Conservation (phyloP, 2,113 vertebrate genomes). For the Lipophrys pholis region DNA sequence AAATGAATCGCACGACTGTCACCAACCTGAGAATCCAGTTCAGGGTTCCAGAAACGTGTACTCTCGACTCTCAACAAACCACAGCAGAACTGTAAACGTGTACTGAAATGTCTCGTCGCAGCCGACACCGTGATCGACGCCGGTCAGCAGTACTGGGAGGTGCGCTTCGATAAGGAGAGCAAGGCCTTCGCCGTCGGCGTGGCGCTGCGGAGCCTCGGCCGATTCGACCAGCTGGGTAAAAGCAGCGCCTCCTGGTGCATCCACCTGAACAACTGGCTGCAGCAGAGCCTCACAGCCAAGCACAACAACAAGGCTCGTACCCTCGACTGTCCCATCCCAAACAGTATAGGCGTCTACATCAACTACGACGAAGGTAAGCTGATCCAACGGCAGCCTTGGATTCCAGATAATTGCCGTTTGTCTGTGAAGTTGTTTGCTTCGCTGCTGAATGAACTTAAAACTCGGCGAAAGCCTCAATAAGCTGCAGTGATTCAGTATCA, state of each 20-base stretch:
- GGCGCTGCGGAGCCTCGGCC: slow-evolving; percentile 91
- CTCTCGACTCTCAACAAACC: no score
- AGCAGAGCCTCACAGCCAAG: slow-evolving; percentile 96
- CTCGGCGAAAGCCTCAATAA: no score
- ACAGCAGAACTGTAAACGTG: no score
- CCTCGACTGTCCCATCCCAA: slow-evolving; percentile 90
- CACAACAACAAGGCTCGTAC: slow-evolving; percentile 95
- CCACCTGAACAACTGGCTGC: slow-evolving; percentile 97
- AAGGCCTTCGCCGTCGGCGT: slow-evolving; percentile 92
- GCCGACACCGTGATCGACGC: slow-evolving; percentile 91
- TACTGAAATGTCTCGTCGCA: slow-evolving; percentile 11
- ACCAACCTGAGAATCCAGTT: no score
- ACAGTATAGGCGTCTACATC: slow-evolving; percentile 91
- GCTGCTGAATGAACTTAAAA: no score
- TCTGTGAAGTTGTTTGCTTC: no score
- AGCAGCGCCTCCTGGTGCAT: slow-evolving; percentile 93
- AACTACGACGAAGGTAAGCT: slow-evolving; percentile 92
- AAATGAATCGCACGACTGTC: no score
- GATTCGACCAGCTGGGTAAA: slow-evolving; percentile 96
- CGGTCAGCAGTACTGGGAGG: slow-evolving; percentile 96
- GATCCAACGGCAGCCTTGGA: no score
- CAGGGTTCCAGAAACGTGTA: no score
- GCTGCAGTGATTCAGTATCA: no score
- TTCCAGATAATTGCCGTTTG: no score
- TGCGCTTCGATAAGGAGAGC: slow-evolving; percentile 93